phyloP scores from a whole-genome alignment of 1,140 invertebrate species.

The Caerostris extrusa region DNA sequence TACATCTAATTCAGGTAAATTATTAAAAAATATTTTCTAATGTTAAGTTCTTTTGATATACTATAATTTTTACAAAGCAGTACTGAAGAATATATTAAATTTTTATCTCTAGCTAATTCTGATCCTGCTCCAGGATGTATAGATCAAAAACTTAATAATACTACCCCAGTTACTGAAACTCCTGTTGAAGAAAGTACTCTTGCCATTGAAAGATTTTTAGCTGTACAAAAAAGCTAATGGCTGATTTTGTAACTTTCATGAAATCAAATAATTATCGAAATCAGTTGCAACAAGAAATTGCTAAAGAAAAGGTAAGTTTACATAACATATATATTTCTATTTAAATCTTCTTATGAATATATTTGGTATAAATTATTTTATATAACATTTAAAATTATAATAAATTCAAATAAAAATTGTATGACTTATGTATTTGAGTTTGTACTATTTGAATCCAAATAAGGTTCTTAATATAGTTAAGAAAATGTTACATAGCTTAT shows the following conservation, averaged over 20 bases:
- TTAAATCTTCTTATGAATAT: no score
- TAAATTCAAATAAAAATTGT: no score
- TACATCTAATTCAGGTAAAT: constrained; percentile 76
- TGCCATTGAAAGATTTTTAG: constrained; percentile 92
- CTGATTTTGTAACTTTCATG: constrained; percentile 91
- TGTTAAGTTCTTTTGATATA: background rate
- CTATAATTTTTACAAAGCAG: background rate
- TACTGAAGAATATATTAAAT: background rate
- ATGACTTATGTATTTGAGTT: no score
- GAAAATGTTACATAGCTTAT: no score
- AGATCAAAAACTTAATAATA: constrained; percentile 88
- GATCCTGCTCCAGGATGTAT: constrained; percentile 92
- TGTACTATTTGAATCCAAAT: no score
- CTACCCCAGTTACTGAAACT: background rate
- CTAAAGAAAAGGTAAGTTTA: constrained; percentile 86
- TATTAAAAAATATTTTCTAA: background rate
- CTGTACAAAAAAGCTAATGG: constrained; percentile 91
- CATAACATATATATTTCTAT: background rate
- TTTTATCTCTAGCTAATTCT: constrained; percentile 31
- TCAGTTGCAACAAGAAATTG: constrained; percentile 89
- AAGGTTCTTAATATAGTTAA: no score
- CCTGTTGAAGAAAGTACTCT: constrained; percentile 79
- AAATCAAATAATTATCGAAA: constrained; percentile 88
- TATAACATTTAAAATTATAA: no score
- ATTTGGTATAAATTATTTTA: no score